Evolutionary conservation across 23 tunicate species (phyloP), one percentile per base, ranked within the genome.

Genomic region (Botrylloides violaceus): DNA sequence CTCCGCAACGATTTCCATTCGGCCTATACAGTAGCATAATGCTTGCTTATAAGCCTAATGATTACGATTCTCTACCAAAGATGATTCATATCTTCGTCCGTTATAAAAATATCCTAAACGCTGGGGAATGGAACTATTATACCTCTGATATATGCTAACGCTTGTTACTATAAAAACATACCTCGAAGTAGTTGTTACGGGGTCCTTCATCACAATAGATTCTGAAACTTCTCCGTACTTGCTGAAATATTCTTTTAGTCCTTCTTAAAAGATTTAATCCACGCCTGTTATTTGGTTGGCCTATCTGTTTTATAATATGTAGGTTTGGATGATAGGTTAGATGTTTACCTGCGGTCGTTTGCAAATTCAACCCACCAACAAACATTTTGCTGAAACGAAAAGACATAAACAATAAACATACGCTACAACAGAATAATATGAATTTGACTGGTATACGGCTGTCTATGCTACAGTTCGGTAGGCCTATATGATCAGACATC

Each of bases 231-330:
- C 92, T 29, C 98, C 98, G 72, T 70, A 91, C 4, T 78, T 78
- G 53, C 79, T 75, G 80, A 91, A 91, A 75, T 91, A 91, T 71
- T 91, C 98, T 79, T 91, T 91, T 56, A 91, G 39, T 36, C 98
- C 89, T 39, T 91, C 98, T 91, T 66, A 24, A 23, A 73, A 65
- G 31, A n/a, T 43, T 7, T 9, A 15, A 7, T 66, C 59, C 59
- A 23, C 28, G 24, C 24, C 21, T 21, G n/a, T 61, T 15, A n/a
- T 19, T 23, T 21, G 24, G 15, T 15, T n/a, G 28, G 15, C 21
- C 12, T 15, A 12, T 21, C 15, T n/a, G n/a, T n/a, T n/a, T n/a
- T 19, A 57, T 32, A 28, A 62, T 73, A 19, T 61, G 61, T 66
- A 48, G 49, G 19, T 30, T 35, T 27, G 29, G 23, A 70, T 39